Evolutionary conservation across 2,797 vertebrate species (phyloP).

Genomic region (Chelonia mydas): DNA sequence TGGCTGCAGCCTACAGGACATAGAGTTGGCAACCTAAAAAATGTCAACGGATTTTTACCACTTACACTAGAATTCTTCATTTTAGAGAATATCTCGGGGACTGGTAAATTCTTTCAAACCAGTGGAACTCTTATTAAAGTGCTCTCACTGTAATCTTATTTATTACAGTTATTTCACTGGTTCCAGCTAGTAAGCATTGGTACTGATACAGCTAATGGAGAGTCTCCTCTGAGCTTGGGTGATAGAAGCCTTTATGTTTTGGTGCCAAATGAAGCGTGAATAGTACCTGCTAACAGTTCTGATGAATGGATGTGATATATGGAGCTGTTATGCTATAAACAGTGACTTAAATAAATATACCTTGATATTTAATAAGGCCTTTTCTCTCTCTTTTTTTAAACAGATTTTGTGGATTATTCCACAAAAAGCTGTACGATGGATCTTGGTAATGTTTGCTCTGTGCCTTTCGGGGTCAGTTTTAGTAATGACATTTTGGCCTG

Average conservation of each 20-base stretch:
- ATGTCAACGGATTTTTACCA: background rate
- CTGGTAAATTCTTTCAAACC: background rate
- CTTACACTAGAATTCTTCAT: background rate
- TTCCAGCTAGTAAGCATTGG: background rate
- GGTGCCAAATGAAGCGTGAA: background rate
- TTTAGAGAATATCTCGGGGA: background rate
- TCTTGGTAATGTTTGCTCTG: conserved; percentile 88
- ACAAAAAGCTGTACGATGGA: conserved; percentile 88
- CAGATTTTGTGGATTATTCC: conserved; percentile 94
- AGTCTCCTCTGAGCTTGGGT: background rate
- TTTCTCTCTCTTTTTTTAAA: background rate
- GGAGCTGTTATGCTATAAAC: background rate
- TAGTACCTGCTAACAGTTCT: background rate
- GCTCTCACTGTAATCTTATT: background rate
- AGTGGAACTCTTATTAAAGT: background rate
- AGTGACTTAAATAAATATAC: background rate
- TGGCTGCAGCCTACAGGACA: background rate
- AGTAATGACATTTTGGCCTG: conserved; percentile 95
- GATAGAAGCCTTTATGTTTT: background rate
- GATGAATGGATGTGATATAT: background rate
- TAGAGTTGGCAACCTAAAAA: background rate
- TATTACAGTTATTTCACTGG: background rate
- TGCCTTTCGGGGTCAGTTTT: conserved; percentile 93
- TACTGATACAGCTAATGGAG: background rate
- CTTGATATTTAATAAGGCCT: background rate